Conservation (phyloP, 2,797 vertebrate genomes). For the Manis javanica region DNA sequence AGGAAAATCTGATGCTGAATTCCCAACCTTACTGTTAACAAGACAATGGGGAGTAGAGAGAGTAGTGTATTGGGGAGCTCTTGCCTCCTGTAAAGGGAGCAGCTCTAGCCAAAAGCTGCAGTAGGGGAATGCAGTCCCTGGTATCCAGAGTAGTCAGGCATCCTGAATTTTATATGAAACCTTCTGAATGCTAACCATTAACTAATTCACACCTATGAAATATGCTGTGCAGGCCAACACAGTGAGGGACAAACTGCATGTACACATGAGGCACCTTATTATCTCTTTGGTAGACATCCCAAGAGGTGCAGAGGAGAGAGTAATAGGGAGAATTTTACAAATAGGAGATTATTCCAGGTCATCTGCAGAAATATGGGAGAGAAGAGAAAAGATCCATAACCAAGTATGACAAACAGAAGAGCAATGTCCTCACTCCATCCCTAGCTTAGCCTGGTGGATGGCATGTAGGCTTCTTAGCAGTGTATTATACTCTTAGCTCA, state of each 20-base stretch:
- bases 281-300: not conserved
- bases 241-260: not conserved
- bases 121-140: not conserved
- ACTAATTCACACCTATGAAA: not conserved
- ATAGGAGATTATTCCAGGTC: not conserved
- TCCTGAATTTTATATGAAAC: constrained; percentile 38
- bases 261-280: not conserved
- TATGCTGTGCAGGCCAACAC: not conserved
- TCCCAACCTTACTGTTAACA: not conserved
- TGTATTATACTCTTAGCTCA: not conserved
- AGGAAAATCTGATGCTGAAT: constrained; percentile 30
- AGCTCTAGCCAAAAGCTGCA: not conserved
- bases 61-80: not conserved
- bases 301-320: not conserved
- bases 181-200: constrained; percentile 35
- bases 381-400: not conserved
- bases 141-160: not conserved
- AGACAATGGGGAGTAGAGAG: not conserved
- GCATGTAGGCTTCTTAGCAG: not conserved
- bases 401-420: not conserved
- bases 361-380: not conserved
- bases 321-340: not conserved
- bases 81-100: constrained; percentile 1
- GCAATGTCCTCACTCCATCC: not conserved
- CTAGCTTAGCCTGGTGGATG: not conserved